A percentile compares a stretch with the other conserved stretches of the same genome.
phyloP scores from a whole-genome alignment of 2,888 invertebrate species.

The Drosophila macrospina region DNA sequence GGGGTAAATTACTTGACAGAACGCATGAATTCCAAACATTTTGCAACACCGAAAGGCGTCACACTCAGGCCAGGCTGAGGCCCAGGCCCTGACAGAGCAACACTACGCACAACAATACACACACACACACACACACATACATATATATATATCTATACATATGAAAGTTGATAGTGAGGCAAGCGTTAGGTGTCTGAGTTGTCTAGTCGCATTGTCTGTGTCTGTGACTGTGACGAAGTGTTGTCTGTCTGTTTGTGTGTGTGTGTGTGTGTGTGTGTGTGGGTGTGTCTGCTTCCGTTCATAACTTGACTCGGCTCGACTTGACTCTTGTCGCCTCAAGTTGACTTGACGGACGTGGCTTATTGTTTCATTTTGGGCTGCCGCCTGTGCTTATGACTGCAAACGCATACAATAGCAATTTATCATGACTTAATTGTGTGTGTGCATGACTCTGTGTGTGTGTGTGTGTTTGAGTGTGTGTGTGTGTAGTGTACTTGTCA shows the following conservation, averaged over 20 bases:
- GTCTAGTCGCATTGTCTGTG: constrained; percentile 73
- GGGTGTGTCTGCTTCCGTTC: constrained; percentile 62
- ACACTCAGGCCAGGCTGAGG: constrained; percentile 50
- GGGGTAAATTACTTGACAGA: constrained; percentile 71
- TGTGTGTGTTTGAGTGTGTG: constrained; percentile 27
- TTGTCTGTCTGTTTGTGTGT: constrained; percentile 41
- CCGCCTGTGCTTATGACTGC: constrained; percentile 67
- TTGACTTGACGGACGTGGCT: constrained; percentile 80
- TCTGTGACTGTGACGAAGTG: constrained; percentile 71
- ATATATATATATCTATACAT: neutral
- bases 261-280: constrained; percentile 29
- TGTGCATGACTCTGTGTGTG: constrained; percentile 25
- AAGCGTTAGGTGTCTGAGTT: constrained; percentile 49
- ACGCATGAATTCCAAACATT: constrained; percentile 74
- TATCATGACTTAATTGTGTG: constrained; percentile 80
- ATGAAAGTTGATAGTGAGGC: constrained; percentile 5
- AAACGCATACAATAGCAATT: constrained; percentile 79
- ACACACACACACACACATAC: constrained; percentile 4
- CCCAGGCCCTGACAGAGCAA: constrained; percentile 54
- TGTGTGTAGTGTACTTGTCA: constrained; percentile 61
- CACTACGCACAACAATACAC: constrained; percentile 20
- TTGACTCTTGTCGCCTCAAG: constrained; percentile 74
- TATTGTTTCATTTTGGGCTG: constrained; percentile 79
- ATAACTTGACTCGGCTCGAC: constrained; percentile 57
- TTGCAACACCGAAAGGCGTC: constrained; percentile 64